phyloP scores from a whole-genome alignment of 2,888 invertebrate genomes.

The Globia sparganii region DNA sequence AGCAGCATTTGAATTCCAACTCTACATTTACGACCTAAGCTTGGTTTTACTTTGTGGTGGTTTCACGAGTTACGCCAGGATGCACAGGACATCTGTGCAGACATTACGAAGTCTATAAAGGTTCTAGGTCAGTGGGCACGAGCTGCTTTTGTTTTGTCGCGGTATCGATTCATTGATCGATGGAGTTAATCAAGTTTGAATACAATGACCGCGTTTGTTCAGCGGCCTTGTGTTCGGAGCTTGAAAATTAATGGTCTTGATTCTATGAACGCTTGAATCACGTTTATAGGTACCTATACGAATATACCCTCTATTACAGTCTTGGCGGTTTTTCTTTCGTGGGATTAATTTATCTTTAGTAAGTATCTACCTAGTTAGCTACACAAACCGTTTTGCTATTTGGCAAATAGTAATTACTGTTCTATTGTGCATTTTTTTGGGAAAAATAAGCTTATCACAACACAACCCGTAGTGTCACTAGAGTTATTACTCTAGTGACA shows the following conservation, averaged over 20 bases:
- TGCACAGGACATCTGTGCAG: conserved; percentile 68
- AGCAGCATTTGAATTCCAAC: conserved; percentile 35
- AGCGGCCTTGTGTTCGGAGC: conserved; percentile 41
- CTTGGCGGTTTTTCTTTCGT: not conserved
- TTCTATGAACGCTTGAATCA: conserved; percentile 23
- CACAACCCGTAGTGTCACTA: too few relatives aligned
- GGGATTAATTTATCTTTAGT: too few relatives aligned
- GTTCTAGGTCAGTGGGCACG: conserved; percentile 83
- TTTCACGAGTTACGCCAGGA: conserved; percentile 33
- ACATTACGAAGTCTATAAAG: conserved; percentile 72
- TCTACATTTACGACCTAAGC: conserved; percentile 13
- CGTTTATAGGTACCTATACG: not conserved
- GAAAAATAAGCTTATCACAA: too few relatives aligned
- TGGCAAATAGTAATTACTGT: too few relatives aligned
- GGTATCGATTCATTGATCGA: conserved; percentile 69
- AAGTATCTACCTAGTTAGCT: too few relatives aligned
- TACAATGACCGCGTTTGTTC: conserved; percentile 60
- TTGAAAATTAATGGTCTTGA: conserved; percentile 9
- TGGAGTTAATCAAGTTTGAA: conserved; percentile 70
- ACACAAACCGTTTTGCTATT: too few relatives aligned
- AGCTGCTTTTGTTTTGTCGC: conserved; percentile 71
- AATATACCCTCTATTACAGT: not conserved
- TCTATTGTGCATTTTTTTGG: too few relatives aligned
- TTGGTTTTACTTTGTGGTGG: conserved; percentile 27
- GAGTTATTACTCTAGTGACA: too few relatives aligned